Percentiles rank a stretch among this genome's conserved stretches.
These are phyloP conservation scores for Drosophila kurseongensis DNA, from an alignment of 1,140 invertebrate genomes.

Conservation along the genomic window DNA sequence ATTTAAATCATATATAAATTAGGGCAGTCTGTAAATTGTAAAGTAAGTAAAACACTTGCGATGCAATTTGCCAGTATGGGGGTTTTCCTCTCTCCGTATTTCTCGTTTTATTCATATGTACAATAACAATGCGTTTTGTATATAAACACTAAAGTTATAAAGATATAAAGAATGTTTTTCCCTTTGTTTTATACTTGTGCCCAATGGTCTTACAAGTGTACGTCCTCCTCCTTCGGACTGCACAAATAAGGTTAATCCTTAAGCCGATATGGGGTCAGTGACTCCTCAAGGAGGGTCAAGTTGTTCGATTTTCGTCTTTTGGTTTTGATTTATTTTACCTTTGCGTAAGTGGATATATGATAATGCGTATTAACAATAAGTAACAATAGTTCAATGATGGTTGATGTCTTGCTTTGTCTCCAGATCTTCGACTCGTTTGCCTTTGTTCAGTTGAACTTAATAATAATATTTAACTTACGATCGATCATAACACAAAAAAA, in stretches of 20 bases:
- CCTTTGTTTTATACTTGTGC: conserved; percentile 16
- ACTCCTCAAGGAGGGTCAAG: neutral
- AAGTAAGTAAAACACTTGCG: neutral
- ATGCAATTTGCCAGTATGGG: conserved; percentile 47
- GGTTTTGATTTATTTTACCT: neutral
- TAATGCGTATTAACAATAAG: conserved; percentile 40
- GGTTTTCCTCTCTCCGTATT: neutral
- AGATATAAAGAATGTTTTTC: conserved; percentile 29
- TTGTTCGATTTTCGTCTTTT: conserved; percentile 28
- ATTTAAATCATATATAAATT: neutral
- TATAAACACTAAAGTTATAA: conserved; percentile 22
- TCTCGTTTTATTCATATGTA: conserved; percentile 55
- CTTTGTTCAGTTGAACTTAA: conserved; percentile 45
- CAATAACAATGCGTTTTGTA: conserved; percentile 28
- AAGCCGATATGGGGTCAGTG: conserved; percentile 21
- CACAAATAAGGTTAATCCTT: conserved; percentile 9
- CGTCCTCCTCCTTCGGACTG: neutral
- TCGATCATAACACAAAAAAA: conserved; percentile 29
- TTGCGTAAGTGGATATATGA: conserved; percentile 5
- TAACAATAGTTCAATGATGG: conserved; percentile 43
- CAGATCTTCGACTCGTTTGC: conserved; percentile 2
- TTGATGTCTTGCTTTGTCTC: conserved; percentile 12
- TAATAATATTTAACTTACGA: conserved; percentile 33
- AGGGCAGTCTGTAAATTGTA: too few relatives aligned
- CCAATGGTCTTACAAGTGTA: conserved; percentile 9